A percentile compares a stretch with the other conserved stretches of the same genome.
phyloP scores from a whole-genome alignment of 2,888 invertebrate genomes.

The Caenorhabditis uteleia region DNA sequence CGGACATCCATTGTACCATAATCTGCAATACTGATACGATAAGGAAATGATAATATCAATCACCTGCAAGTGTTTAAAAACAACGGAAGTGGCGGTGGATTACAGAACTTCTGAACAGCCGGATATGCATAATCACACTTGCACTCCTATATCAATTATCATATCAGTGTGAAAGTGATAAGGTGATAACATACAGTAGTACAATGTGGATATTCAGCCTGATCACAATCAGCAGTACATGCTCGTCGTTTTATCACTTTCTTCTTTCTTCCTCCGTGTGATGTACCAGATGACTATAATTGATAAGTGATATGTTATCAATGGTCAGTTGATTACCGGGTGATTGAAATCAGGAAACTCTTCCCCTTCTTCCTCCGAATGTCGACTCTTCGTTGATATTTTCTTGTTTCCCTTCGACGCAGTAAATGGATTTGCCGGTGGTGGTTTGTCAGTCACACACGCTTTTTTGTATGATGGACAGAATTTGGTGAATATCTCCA shows the following conservation, averaged over 20 bases:
- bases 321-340: constrained; percentile 11
- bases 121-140: constrained; percentile 64
- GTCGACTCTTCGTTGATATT: background rate
- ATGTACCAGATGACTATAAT: too few species aligned
- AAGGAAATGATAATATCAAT: background rate
- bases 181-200: constrained; percentile 15
- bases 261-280: constrained; percentile 1
- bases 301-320: background rate
- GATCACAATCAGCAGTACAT: constrained; percentile 59
- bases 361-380: constrained; percentile 1
- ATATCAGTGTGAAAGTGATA: background rate
- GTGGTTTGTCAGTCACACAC: constrained; percentile 7
- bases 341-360: constrained; percentile 48
- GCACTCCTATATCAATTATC: constrained; percentile 47
- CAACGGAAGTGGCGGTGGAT: constrained; percentile 62
- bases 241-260: constrained; percentile 22
- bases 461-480: constrained; percentile 45
- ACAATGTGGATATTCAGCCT: constrained; percentile 41
- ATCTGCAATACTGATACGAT: constrained; percentile 1
- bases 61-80: constrained; percentile 62
- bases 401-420: background rate
- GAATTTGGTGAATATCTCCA: constrained; percentile 43
- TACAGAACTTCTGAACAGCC: constrained; percentile 61
- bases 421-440: constrained; percentile 22
- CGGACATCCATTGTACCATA: constrained; percentile 64